Evolutionary conservation across 2,888 invertebrate genomes (phyloP), one percentile per base, ranked within the genome.

Genomic region (Stratiomys singularior): DNA sequence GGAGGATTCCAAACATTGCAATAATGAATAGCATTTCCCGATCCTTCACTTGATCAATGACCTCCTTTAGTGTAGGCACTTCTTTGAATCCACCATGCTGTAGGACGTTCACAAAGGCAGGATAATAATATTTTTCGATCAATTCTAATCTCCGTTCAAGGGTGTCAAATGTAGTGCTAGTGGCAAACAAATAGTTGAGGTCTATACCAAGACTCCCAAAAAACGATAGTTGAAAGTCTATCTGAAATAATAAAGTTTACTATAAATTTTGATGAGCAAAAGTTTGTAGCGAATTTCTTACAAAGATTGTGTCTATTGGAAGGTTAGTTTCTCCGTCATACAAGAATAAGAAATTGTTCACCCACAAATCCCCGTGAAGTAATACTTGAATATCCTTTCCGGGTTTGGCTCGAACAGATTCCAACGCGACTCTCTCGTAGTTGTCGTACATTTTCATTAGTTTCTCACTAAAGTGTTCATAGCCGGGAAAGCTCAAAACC

Each of bases 331-430:
- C 82, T 27, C 83, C 80, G 1, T 82, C 81, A 79, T 89, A 89
- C 37, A 86, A 86, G 79, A 89, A 89, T 80, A 89, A 84, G 78
- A 89, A 85, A 79, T 89, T 89, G 79, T 89, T 89, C 1, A 88
- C 85, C 89, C 89, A 89, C 2, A 89, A 82, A 82, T 89, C 89
- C 0, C 89, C 89, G 80, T 89, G 89, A 80, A 88, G 89, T 1
- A 89, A 82, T 27, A 89, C 89, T 77, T 85, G 84, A 77, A 77
- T 21, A n/a, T 67, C 77, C 3, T 56, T 21, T n/a, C 83, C 83
- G 0, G 47, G 63, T 18, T 72, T 56, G 13, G 27, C 44, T 13
- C 13, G n/a, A 18, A 46, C 23, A 9, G 13, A 18, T 23, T 72
- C 44, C 1, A 56, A 30, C 1, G 28, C 46, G n/a, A 58, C 30